phyloP scores from a whole-genome alignment of 30 jellyfish, hydroid and myxozoan genomes.

The Rhopilema esculentum region DNA sequence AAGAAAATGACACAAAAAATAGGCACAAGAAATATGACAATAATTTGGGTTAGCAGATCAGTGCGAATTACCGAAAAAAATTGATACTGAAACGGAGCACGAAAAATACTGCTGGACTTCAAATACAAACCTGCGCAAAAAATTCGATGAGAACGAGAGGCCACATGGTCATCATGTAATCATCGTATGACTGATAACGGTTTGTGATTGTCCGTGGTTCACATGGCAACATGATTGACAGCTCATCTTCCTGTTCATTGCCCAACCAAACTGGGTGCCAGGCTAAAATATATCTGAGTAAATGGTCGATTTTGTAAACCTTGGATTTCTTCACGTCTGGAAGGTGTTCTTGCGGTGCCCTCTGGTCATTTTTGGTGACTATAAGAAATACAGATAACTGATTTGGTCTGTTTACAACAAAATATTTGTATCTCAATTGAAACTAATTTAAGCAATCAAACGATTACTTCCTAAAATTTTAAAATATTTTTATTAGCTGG shows the following conservation, averaged over 20 bases:
- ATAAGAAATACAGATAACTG: background rate
- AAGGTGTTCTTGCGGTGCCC: conserved; percentile 18
- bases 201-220: conserved; percentile 44
- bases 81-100: too few species aligned
- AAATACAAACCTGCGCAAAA: conserved; percentile 70
- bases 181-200: conserved; percentile 70
- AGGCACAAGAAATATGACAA: too few species aligned
- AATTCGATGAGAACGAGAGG: conserved; percentile 81
- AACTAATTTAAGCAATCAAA: too few species aligned
- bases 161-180: conserved; percentile 72
- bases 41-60: too few species aligned
- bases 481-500: too few species aligned
- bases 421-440: too few species aligned
- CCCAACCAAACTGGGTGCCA: conserved; percentile 80
- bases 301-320: conserved; percentile 23
- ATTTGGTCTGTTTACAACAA: too few species aligned
- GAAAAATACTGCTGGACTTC: too few species aligned
- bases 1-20: too few species aligned
- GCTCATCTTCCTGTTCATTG: conserved; percentile 60
- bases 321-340: conserved; percentile 61
- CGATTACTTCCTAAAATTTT: too few species aligned
- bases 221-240: conserved; percentile 24
- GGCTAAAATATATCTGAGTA: conserved; percentile 43
- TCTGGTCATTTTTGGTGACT: background rate
- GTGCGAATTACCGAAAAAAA: too few species aligned